These are phyloP conservation scores for Brachyrhaphis roseni DNA, from an alignment of 2,797 vertebrate genomes.

Conservation along the genomic window DNA sequence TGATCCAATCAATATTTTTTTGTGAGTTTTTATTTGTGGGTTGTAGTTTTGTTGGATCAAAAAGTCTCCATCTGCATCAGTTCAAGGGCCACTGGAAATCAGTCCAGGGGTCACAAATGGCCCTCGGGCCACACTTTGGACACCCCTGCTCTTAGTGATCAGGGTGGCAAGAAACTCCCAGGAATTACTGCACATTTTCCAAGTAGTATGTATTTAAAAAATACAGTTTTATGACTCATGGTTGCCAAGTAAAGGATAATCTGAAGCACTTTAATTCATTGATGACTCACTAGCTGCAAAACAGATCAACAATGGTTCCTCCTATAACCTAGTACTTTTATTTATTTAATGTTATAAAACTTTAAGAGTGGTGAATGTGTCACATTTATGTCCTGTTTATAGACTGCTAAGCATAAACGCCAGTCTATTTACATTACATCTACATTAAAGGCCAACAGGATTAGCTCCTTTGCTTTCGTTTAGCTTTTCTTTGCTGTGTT, in stretches of 20 bases:
- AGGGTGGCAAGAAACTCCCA: neutral
- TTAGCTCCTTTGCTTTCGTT: neutral
- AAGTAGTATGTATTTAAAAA: neutral
- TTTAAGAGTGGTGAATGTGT: neutral
- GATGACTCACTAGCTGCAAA: neutral
- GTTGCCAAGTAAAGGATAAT: neutral
- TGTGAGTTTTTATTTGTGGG: no score
- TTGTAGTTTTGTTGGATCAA: no score
- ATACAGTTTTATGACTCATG: neutral
- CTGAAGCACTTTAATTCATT: neutral
- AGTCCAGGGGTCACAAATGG: no score
- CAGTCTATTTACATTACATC: neutral
- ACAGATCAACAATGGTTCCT: neutral
- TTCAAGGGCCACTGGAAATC: no score
- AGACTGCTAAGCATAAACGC: neutral
- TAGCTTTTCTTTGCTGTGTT: neutral
- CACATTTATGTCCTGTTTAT: neutral
- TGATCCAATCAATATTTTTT: neutral
- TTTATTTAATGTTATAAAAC: neutral
- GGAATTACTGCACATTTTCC: neutral
- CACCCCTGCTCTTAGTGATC: neutral
- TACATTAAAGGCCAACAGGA: neutral
- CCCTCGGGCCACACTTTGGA: no score
- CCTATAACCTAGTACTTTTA: no score
- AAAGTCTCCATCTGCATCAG: no score